phyloP scores from a whole-genome alignment of 2,113 vertebrate genomes.

The Hippocampus guttulatus region DNA sequence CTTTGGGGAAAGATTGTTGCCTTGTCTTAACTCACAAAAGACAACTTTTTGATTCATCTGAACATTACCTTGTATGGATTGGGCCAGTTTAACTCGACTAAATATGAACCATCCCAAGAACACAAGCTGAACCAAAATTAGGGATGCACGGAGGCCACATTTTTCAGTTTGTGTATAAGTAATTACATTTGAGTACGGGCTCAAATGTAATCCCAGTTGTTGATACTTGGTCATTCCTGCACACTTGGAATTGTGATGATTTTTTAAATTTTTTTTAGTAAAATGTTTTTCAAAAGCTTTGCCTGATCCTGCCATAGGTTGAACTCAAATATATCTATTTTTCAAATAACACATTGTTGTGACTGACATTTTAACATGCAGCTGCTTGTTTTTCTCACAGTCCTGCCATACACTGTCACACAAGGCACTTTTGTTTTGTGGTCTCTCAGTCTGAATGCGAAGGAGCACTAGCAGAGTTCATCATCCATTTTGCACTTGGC shows the following conservation, averaged over 20 bases:
- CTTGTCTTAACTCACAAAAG: background rate
- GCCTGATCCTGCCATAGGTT: too few species aligned
- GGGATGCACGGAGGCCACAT: background rate
- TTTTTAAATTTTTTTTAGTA: too few species aligned
- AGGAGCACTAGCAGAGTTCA: too few species aligned
- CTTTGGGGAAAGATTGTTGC: constrained; percentile 20
- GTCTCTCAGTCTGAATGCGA: too few species aligned
- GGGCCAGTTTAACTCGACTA: background rate
- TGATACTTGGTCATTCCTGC: background rate
- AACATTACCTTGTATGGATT: background rate
- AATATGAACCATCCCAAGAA: background rate
- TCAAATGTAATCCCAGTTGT: background rate
- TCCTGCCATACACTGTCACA: too few species aligned
- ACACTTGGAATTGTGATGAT: too few species aligned
- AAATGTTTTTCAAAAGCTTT: too few species aligned
- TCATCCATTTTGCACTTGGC: too few species aligned
- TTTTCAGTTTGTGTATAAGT: background rate
- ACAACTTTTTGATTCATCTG: background rate
- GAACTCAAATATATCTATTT: too few species aligned
- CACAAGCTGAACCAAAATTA: background rate
- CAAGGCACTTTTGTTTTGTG: background rate
- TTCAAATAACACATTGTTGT: too few species aligned
- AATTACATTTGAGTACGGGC: background rate
- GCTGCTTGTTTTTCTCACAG: too few species aligned
- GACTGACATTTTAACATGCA: too few species aligned